Evolutionary conservation across 2,797 vertebrate species (phyloP).

Genomic region (Notolepis coatsorum): DNA sequence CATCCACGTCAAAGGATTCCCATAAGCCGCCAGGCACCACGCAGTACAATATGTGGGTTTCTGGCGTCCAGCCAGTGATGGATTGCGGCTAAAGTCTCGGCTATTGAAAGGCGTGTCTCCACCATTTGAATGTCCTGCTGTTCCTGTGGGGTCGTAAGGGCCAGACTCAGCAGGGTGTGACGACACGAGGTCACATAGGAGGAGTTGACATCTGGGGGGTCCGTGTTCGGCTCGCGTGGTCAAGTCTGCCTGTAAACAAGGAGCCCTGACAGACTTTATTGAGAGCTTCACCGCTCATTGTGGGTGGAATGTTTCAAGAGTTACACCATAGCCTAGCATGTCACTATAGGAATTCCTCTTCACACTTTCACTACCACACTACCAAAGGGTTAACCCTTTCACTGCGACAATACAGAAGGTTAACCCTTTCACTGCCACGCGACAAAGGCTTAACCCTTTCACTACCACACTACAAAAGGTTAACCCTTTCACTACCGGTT

Average conservation of each 20-base stretch:
- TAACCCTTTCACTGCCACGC: too few species aligned
- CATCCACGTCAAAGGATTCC: conserved; percentile 46
- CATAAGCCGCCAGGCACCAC: conserved; percentile 27
- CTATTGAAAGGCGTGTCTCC: conserved; percentile 43
- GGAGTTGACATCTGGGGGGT: conserved; percentile 21
- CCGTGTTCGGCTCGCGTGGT: background rate
- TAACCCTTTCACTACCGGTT: too few species aligned
- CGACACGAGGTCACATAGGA: conserved; percentile 26
- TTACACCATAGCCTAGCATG: background rate
- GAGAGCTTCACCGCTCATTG: background rate
- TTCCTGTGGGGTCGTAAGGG: conserved; percentile 27
- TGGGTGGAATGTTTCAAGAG: background rate
- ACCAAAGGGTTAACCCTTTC: too few species aligned
- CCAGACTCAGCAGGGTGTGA: conserved; percentile 49
- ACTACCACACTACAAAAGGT: too few species aligned
- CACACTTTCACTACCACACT: too few species aligned
- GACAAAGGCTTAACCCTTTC: too few species aligned
- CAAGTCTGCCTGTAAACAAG: conserved; percentile 8
- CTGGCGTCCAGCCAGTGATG: conserved; percentile 49
- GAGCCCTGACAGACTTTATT: background rate
- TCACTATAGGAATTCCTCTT: too few species aligned
- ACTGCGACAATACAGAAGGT: too few species aligned
- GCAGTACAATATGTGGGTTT: conserved; percentile 32
- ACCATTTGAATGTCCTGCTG: conserved; percentile 37
- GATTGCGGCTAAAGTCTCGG: conserved; percentile 39